Conservation (phyloP, 2,888 invertebrate genomes). For the Stictocephala bisonia region DNA sequence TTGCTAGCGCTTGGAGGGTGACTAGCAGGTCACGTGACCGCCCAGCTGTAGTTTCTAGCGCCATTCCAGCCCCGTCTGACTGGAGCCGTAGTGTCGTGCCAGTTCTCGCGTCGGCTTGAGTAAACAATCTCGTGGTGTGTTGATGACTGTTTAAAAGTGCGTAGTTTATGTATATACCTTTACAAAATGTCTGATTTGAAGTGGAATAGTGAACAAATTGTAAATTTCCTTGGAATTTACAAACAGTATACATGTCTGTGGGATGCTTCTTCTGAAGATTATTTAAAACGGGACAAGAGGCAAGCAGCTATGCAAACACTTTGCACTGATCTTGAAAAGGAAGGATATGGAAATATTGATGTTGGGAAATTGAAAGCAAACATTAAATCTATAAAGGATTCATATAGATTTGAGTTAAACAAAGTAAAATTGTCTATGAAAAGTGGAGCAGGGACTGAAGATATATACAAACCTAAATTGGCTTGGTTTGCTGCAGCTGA, state of each 20-base stretch:
- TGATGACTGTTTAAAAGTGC: no score
- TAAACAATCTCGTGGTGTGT: no score
- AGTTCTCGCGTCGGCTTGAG: no score
- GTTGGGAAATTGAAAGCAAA: constrained; percentile 20
- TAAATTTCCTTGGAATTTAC: constrained; percentile 19
- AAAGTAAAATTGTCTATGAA: constrained; percentile 30
- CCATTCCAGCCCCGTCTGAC: background rate
- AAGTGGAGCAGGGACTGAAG: constrained; percentile 29
- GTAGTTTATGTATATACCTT: no score
- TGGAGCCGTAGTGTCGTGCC: background rate
- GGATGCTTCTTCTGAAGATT: constrained; percentile 12
- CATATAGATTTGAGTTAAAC: constrained; percentile 33
- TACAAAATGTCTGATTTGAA: constrained; percentile 17
- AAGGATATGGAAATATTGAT: constrained; percentile 25
- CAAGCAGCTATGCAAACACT: constrained; percentile 18
- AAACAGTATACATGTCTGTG: constrained; percentile 31
- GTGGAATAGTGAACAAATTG: constrained; percentile 15
- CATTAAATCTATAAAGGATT: constrained; percentile 28
- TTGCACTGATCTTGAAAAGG: constrained; percentile 16
- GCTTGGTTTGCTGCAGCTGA: constrained; percentile 28
- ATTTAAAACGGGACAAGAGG: constrained; percentile 19
- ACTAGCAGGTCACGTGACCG: background rate
- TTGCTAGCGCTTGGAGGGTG: constrained; percentile 4
- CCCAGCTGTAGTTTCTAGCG: background rate
- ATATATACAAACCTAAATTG: constrained; percentile 31